Evolutionary conservation across 1,140 invertebrate species (phyloP).

Genomic region (Caenorhabditis tropicalis): DNA sequence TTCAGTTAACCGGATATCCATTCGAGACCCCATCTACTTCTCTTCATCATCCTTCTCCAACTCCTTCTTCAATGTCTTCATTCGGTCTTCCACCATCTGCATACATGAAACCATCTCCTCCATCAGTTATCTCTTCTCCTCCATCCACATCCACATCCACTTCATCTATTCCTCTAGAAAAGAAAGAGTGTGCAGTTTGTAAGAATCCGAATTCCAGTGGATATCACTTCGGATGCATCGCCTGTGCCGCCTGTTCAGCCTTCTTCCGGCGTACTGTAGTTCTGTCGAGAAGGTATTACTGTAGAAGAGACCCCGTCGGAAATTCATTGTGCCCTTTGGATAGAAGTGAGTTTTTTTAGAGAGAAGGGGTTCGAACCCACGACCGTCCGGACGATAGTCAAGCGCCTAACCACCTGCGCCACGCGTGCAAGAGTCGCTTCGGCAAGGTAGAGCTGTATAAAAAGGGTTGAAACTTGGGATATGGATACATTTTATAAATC

Average conservation of each 20-base stretch:
- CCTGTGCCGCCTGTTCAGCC: slow-evolving; percentile 64
- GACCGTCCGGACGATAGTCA: no score
- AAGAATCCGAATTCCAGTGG: slow-evolving; percentile 61
- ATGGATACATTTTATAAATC: no score
- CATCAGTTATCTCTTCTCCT: not conserved
- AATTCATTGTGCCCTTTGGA: slow-evolving; percentile 29
- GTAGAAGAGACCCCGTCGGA: slow-evolving; percentile 51
- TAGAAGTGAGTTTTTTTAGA: not conserved
- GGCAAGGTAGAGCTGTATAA: no score
- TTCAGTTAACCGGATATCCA: slow-evolving; percentile 1
- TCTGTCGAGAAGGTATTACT: slow-evolving; percentile 62
- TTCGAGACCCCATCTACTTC: slow-evolving; percentile 12
- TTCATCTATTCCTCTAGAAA: not conserved
- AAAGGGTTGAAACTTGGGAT: no score
- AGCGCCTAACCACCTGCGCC: no score
- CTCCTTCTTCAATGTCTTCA: not conserved
- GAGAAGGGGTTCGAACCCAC: no score
- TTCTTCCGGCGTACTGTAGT: slow-evolving; percentile 63
- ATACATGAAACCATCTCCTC: not conserved
- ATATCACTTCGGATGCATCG: slow-evolving; percentile 67
- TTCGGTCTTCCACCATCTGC: not conserved
- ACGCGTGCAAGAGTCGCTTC: no score
- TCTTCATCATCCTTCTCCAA: not conserved
- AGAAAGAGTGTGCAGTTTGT: slow-evolving; percentile 11
- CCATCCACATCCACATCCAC: slow-evolving; percentile 1